phyloP scores from a whole-genome alignment of 1,140 invertebrate species.

The Trachymyrmex septentrionalis region DNA sequence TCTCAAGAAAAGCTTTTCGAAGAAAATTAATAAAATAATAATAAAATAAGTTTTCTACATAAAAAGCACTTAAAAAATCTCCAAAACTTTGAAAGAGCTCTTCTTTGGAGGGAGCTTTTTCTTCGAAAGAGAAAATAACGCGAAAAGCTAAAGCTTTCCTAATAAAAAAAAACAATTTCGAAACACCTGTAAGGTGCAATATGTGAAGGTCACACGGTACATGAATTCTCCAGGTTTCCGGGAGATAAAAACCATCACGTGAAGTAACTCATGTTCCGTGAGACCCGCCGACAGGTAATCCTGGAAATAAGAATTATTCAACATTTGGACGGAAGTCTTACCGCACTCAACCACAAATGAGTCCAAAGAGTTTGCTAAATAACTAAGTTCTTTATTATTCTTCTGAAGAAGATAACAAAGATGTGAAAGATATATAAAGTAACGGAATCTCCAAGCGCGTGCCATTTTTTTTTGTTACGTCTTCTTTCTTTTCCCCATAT shows the following conservation, averaged over 20 bases:
- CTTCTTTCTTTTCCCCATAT: background rate
- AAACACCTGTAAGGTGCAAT: background rate
- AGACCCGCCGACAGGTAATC: background rate
- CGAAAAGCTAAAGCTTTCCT: background rate
- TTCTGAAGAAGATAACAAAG: background rate
- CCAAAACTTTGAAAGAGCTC: background rate
- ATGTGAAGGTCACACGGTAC: background rate
- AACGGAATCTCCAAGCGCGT: background rate
- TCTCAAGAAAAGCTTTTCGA: background rate
- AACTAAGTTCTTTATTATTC: constrained; percentile 22
- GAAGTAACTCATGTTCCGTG: background rate
- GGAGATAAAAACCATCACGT: background rate
- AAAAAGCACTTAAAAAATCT: background rate
- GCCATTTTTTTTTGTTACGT: background rate
- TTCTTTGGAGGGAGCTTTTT: background rate
- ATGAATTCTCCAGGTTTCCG: background rate
- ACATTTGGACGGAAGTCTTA: background rate
- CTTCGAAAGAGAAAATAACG: background rate
- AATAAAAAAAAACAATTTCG: background rate
- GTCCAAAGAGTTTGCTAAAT: background rate
- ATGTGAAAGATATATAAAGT: constrained; percentile 1
- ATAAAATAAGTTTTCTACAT: background rate
- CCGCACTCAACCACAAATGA: background rate
- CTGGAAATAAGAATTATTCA: constrained; percentile 9
- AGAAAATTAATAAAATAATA: background rate